phyloP scores from a whole-genome alignment of 1,140 invertebrate species.

The Microplitis demolitor region DNA sequence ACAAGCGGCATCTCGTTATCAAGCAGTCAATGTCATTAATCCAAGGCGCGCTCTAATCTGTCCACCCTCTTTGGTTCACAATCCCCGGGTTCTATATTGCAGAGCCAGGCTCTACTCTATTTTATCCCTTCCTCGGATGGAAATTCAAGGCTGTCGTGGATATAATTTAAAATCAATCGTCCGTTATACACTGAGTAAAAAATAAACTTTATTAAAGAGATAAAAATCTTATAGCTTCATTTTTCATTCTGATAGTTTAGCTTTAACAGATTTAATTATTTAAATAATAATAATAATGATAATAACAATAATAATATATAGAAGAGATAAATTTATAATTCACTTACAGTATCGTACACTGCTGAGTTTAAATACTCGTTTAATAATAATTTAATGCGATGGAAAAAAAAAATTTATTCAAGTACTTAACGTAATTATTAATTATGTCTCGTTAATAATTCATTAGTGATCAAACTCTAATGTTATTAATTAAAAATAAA shows the following conservation, averaged over 20 bases:
- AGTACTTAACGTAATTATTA: too few relatives aligned
- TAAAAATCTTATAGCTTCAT: neutral
- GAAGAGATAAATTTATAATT: too few relatives aligned
- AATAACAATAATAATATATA: too few relatives aligned
- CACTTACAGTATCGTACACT: too few relatives aligned
- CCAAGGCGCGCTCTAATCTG: constrained; percentile 15
- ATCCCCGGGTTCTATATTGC: neutral
- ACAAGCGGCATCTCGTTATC: constrained; percentile 18
- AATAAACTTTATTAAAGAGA: constrained; percentile 10
- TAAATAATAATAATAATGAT: too few relatives aligned
- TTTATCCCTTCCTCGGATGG: neutral
- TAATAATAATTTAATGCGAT: too few relatives aligned
- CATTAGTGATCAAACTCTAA: too few relatives aligned
- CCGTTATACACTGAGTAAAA: neutral
- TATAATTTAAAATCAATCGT: constrained; percentile 22
- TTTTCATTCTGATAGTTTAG: neutral
- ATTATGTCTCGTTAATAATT: too few relatives aligned
- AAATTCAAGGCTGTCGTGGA: constrained; percentile 4
- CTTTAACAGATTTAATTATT: too few relatives aligned
- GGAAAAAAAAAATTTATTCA: too few relatives aligned
- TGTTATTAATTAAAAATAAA: too few relatives aligned
- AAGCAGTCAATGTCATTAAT: constrained; percentile 18
- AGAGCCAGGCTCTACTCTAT: neutral
- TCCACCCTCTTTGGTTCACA: constrained; percentile 7
- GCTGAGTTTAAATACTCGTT: too few relatives aligned